A percentile compares a stretch with the other conserved stretches of the same genome.
Evolutionary conservation across 2,888 invertebrate genomes (phyloP).

Genomic region (Acanthosoma haemorrhoidale): DNA sequence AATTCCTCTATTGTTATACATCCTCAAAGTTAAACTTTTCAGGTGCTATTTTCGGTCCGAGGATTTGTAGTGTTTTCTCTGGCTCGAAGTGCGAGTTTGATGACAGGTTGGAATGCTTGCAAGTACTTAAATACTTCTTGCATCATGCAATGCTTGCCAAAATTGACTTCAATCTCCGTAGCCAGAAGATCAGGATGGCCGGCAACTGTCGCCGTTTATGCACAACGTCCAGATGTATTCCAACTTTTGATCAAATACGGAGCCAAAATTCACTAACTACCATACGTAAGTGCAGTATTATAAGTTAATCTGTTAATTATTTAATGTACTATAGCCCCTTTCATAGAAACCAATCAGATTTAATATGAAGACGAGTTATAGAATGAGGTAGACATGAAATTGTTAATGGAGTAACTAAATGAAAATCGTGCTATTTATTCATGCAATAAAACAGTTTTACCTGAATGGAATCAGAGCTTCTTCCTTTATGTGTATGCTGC

Average conservation of each 20-base stretch:
- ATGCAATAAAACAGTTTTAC: too few species aligned
- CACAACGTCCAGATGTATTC: constrained; percentile 68
- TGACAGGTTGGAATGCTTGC: constrained; percentile 66
- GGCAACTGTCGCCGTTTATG: constrained; percentile 66
- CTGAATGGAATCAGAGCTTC: too few species aligned
- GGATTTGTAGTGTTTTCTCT: constrained; percentile 67
- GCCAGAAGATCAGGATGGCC: constrained; percentile 56
- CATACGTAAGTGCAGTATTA: not conserved
- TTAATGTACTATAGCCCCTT: too few species aligned
- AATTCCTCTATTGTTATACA: too few species aligned
- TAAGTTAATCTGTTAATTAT: too few species aligned
- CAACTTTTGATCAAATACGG: constrained; percentile 59
- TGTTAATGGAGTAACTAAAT: too few species aligned
- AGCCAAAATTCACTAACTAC: constrained; percentile 37
- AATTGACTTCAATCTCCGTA: constrained; percentile 49
- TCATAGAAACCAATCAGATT: too few species aligned
- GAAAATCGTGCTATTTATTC: too few species aligned
- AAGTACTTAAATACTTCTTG: constrained; percentile 69
- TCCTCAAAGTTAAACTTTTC: too few species aligned
- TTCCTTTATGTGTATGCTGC: too few species aligned
- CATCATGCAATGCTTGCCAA: constrained; percentile 66
- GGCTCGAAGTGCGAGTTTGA: constrained; percentile 85
- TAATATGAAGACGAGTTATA: too few species aligned
- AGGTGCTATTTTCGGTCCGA: constrained; percentile 75
- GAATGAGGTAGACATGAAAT: too few species aligned